Evolutionary conservation across 1,140 invertebrate species (phyloP).

Genomic region (Varroa destructor): DNA sequence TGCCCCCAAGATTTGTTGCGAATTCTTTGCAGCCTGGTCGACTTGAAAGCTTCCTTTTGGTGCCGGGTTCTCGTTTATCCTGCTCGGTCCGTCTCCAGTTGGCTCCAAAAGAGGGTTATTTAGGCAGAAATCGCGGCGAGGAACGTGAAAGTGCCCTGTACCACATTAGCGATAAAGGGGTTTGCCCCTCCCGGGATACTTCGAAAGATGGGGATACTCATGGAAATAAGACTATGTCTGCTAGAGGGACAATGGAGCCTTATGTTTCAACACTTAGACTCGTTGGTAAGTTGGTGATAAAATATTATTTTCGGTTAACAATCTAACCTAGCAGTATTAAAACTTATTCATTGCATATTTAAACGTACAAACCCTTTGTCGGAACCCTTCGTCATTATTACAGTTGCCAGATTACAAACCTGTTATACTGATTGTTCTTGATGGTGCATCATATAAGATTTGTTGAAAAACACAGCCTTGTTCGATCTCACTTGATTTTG

Average conservation of each 20-base stretch:
- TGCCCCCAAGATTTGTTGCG: slow-evolving; percentile 4
- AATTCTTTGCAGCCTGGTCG: neutral
- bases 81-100: slow-evolving; percentile 9
- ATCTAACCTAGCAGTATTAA: neutral
- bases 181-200: neutral
- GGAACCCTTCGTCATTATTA: neutral
- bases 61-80: slow-evolving; percentile 8
- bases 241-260: neutral
- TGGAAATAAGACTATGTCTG: too few species aligned
- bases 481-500: too few species aligned
- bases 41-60: slow-evolving; percentile 22
- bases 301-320: neutral
- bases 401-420: too few species aligned
- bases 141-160: slow-evolving; percentile 4
- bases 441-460: too few species aligned
- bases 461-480: too few species aligned
- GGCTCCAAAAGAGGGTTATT: neutral
- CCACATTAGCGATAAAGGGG: neutral
- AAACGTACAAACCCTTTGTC: neutral
- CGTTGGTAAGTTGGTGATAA: neutral
- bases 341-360: neutral
- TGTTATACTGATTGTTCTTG: too few species aligned
- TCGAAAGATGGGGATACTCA: too few species aligned
- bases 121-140: slow-evolving; percentile 15
- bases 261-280: neutral